Evolutionary conservation across 2,888 invertebrate species (phyloP).

Genomic region (Drosophila ezoana): DNA sequence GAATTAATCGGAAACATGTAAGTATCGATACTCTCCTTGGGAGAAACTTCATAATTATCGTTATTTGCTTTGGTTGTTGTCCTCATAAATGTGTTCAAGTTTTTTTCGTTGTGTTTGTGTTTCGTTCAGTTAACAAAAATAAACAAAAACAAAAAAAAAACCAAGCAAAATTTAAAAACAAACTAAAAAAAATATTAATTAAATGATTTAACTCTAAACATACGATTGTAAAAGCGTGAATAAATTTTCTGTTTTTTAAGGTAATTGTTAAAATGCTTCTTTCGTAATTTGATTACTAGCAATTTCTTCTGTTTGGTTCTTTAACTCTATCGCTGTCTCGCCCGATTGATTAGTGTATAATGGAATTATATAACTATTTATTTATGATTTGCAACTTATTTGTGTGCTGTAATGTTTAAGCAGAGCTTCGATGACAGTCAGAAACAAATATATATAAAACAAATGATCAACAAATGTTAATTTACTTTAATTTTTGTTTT

Average conservation of each 20-base stretch:
- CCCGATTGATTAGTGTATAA: slow-evolving; percentile 51
- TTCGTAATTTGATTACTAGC: slow-evolving; percentile 28
- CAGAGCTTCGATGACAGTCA: slow-evolving; percentile 82
- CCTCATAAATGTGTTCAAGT: slow-evolving; percentile 75
- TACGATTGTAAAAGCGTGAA: slow-evolving; percentile 21
- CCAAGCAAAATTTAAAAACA: slow-evolving; percentile 2
- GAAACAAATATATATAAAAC: slow-evolving; percentile 57
- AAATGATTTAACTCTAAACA: slow-evolving; percentile 18
- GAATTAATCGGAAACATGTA: slow-evolving; percentile 58
- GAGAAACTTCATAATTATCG: slow-evolving; percentile 66
- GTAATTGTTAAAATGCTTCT: slow-evolving; percentile 50
- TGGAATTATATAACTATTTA: slow-evolving; percentile 43
- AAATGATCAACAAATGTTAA: slow-evolving; percentile 56
- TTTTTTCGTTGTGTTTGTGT: slow-evolving; percentile 73
- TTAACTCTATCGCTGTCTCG: slow-evolving; percentile 58
- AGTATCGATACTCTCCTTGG: slow-evolving; percentile 58
- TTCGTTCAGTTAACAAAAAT: slow-evolving; percentile 45
- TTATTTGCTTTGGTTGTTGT: slow-evolving; percentile 78
- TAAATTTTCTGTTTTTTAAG: slow-evolving; percentile 37
- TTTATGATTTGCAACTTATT: slow-evolving; percentile 66
- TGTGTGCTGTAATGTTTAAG: slow-evolving; percentile 82
- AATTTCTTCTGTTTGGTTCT: slow-evolving; percentile 34
- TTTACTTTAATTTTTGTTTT: slow-evolving; percentile 24
- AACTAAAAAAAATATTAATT: slow-evolving; percentile 13
- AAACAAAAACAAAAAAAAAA: slow-evolving; percentile 22